These are phyloP conservation scores for Musca vetustissima DNA, from an alignment of 1,140 invertebrate species.

Conservation along the genomic window DNA sequence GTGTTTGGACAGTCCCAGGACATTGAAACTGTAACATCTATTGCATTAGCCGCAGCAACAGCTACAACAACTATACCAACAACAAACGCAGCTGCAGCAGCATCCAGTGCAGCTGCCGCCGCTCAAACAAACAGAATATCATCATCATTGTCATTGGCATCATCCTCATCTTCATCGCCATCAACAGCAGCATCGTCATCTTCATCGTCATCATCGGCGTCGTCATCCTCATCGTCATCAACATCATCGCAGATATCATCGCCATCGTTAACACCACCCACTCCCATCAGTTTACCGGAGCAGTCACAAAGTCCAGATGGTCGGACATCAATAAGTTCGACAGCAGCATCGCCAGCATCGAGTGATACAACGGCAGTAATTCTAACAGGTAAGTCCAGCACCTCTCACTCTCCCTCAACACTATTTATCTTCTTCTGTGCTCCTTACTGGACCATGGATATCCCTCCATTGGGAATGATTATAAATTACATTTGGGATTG, in stretches of 20 bases:
- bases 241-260: slow-evolving; percentile 18
- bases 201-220: neutral
- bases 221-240: neutral
- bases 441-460: too few relatives aligned
- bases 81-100: slow-evolving; percentile 24
- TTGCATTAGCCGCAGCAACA: slow-evolving; percentile 12
- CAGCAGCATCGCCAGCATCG: slow-evolving; percentile 42
- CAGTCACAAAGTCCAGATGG: slow-evolving; percentile 51
- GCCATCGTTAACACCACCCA: slow-evolving; percentile 47
- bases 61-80: slow-evolving; percentile 26
- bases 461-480: too few relatives aligned
- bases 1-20: slow-evolving; percentile 39
- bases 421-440: too few relatives aligned
- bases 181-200: neutral
- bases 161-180: neutral
- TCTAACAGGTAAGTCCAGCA: too few relatives aligned
- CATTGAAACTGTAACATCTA: slow-evolving; percentile 26
- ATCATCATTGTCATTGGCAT: slow-evolving; percentile 1
- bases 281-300: slow-evolving; percentile 37
- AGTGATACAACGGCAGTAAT: slow-evolving; percentile 41
- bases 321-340: slow-evolving; percentile 50
- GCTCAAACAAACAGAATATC: slow-evolving; percentile 17
- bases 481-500: too few relatives aligned
- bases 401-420: too few relatives aligned
- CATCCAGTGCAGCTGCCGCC: slow-evolving; percentile 16